phyloP scores from a whole-genome alignment of 2,113 vertebrate genomes.

The Eulemur rufifrons region DNA sequence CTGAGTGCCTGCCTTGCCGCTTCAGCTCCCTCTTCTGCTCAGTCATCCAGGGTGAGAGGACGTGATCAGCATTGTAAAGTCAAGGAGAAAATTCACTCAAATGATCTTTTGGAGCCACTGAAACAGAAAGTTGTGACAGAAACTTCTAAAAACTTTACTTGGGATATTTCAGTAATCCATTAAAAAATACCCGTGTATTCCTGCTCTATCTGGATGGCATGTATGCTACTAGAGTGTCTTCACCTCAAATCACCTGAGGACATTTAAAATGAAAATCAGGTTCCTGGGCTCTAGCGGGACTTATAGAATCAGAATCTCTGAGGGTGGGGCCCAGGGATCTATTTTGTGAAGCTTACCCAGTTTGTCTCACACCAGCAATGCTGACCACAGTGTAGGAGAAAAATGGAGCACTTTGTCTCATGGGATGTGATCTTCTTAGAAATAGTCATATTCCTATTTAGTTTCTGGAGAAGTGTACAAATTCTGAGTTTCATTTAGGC shows the following conservation, averaged over 20 bases:
- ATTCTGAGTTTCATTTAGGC: background rate
- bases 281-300: background rate
- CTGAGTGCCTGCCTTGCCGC: fast-evolving
- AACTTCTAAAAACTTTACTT: background rate
- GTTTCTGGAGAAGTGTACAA: background rate
- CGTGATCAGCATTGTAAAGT: background rate
- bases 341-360: background rate
- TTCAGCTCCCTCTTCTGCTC: background rate
- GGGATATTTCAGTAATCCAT: background rate
- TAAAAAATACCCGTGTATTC: background rate
- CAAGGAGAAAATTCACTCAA: background rate
- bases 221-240: background rate
- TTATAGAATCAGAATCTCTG: background rate
- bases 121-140: background rate
- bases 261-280: background rate
- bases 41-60: background rate
- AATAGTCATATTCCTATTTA: background rate
- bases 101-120: background rate
- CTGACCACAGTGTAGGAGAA: background rate
- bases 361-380: background rate
- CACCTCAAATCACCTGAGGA: background rate
- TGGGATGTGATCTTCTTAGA: background rate
- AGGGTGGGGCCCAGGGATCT: background rate
- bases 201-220: background rate
- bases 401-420: background rate